Conservation (phyloP, 2,888 invertebrate species). For the Drosophila robusta region DNA sequence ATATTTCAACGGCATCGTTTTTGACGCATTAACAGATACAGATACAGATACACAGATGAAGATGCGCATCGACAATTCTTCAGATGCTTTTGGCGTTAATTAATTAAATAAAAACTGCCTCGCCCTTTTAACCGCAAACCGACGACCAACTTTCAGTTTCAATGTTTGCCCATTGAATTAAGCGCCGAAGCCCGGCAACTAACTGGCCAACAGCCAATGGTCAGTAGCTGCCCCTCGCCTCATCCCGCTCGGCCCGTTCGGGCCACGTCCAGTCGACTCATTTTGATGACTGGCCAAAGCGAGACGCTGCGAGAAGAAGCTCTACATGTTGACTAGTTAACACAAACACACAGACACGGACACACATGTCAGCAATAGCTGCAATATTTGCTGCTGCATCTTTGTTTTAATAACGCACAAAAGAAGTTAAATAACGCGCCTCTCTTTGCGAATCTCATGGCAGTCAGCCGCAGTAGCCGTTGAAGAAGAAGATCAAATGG, state of each 20-base stretch:
- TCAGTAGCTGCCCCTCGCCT: background rate
- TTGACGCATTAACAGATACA: conserved; percentile 40
- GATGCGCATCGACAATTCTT: conserved; percentile 12
- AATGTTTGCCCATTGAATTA: conserved; percentile 40
- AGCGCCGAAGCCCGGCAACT: conserved; percentile 23
- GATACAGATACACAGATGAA: conserved; percentile 3
- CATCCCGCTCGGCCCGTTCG: background rate
- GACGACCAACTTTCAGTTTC: conserved; percentile 52
- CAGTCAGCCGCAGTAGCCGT: background rate
- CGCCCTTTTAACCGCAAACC: background rate
- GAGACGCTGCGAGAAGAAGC: background rate
- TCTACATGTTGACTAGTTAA: background rate
- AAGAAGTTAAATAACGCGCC: conserved; percentile 34
- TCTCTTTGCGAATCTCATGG: conserved; percentile 43
- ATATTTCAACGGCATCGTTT: conserved; percentile 31
- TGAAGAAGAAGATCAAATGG: conserved; percentile 12
- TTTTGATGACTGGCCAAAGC: background rate
- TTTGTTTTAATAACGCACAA: conserved; percentile 35
- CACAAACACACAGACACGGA: background rate
- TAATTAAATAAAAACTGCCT: conserved; percentile 31
- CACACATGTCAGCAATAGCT: conserved; percentile 13
- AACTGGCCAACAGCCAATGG: conserved; percentile 10
- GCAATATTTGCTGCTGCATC: conserved; percentile 26
- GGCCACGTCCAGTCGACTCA: conserved; percentile 20
- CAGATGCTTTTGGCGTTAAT: conserved; percentile 35